Conservation (phyloP, 2,888 invertebrate genomes). For the Actias luna region DNA sequence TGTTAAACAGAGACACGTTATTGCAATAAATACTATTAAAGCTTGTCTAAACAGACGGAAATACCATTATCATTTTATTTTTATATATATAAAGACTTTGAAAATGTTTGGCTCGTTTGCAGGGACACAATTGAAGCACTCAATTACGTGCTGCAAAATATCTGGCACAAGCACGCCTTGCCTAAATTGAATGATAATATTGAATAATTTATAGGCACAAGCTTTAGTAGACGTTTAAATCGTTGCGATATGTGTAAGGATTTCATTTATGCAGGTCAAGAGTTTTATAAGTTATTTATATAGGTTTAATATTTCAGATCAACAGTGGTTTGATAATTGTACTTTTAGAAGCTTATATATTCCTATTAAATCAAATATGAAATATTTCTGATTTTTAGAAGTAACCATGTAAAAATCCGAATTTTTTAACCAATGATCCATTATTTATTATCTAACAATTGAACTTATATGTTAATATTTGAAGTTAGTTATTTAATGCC, state of each 20-base stretch:
- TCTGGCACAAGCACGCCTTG: constrained; percentile 15
- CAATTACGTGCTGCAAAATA: constrained; percentile 17
- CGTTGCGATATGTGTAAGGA: background rate
- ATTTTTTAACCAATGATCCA: too few relatives aligned
- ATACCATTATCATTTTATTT: background rate
- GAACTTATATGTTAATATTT: too few relatives aligned
- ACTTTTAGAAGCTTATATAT: too few relatives aligned
- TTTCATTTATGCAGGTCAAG: background rate
- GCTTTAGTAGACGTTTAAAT: background rate
- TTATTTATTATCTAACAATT: too few relatives aligned
- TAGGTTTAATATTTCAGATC: background rate
- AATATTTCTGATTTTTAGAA: too few relatives aligned
- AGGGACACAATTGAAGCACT: constrained; percentile 23
- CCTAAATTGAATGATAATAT: constrained; percentile 12
- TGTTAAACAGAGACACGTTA: too few relatives aligned
- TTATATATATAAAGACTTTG: background rate
- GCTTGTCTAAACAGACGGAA: background rate
- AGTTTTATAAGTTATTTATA: constrained; percentile 2
- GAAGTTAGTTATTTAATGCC: too few relatives aligned
- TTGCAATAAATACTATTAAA: background rate
- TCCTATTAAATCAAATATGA: too few relatives aligned
- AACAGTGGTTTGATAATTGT: too few relatives aligned
- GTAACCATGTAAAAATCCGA: too few relatives aligned
- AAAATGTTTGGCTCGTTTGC: constrained; percentile 15
- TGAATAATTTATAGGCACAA: background rate